Base-by-base conservation (phyloP, 2,113 vertebrate genomes). In the Pseudopodoces humilis region DNA sequence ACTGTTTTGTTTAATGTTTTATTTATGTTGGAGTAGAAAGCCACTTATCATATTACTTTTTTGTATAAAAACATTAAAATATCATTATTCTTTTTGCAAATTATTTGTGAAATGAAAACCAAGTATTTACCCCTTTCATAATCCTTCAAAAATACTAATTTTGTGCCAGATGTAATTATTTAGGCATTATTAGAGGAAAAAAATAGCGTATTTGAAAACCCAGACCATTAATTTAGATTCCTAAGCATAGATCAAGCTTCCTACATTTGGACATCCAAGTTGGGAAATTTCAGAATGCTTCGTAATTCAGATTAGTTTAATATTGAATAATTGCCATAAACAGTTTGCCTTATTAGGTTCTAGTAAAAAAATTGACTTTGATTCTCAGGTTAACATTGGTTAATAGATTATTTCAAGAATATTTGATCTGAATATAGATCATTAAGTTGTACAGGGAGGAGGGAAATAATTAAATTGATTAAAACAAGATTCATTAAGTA, bases 1-100 rank as follows among this genome's bases (percentile, higher is more conserved):
- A 67, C 15, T 84, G 44, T 88, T 83, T 82, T 87, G 56, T 90
- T 82, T 84, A 64, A 62, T 86, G n/a, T 71, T 96, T 94, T 87
- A 75, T 97, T 95, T 89, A 87, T 94, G 63, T 71, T 90, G 55
- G 30, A 70, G 16, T 53, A 87, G 58, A 85, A 95, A 83, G 35
- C 28, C 47, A 63, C 62, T 79, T 82, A 72, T 37, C 60, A 33
- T 31, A 23, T 71, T 78, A 55, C 30, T 74, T 83, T 86, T 88
- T 75, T 70, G 31, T 60, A 63, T 30, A 84, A 88, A 75, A 92
- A n/a, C 33, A 46, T 91, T 70, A 63, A 77, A 92, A 67, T 81
- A 74, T 8, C 19, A 49, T 91, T 86, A n/a, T 84, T 89, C 49
- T 52, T 80, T 71, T 78, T 80, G 22, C 58, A 33, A 95, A 30